Evolutionary conservation across 2,888 invertebrate species (phyloP).

Genomic region (Lithophane semibrunnea): DNA sequence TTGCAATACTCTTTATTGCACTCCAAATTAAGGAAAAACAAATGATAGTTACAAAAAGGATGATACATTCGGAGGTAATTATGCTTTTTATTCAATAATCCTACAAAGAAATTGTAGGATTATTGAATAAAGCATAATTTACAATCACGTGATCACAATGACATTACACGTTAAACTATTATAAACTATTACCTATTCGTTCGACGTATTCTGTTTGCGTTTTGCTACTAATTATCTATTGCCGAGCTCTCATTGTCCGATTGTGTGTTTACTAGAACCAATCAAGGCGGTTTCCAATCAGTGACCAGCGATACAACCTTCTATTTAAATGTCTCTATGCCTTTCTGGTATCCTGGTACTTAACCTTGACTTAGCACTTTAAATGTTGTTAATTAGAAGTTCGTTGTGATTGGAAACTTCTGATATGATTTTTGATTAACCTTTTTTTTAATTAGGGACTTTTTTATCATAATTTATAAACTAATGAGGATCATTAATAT

Average conservation of each 20-base stretch:
- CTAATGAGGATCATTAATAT: constrained; percentile 5
- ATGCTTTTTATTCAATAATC: no score
- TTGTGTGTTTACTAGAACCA: constrained; percentile 62
- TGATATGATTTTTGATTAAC: constrained; percentile 9
- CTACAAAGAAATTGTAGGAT: not conserved
- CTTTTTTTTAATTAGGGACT: not conserved
- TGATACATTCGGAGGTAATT: not conserved
- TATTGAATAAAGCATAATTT: not conserved
- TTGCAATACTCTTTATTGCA: not conserved
- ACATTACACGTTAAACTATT: constrained; percentile 39
- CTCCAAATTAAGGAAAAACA: not conserved
- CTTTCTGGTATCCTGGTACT: constrained; percentile 52
- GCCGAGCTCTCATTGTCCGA: constrained; percentile 51
- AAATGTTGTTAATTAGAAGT: constrained; percentile 6
- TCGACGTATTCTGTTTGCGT: constrained; percentile 59
- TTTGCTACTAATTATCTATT: constrained; percentile 60
- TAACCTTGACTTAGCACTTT: constrained; percentile 29
- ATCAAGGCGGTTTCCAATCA: constrained; percentile 66
- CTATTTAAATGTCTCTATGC: constrained; percentile 41
- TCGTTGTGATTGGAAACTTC: not conserved
- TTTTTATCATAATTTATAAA: not conserved
- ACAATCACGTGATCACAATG: constrained; percentile 21
- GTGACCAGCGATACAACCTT: constrained; percentile 43
- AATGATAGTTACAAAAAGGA: not conserved
- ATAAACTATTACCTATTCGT: constrained; percentile 44